Evolutionary conservation across 2,797 vertebrate genomes (phyloP).

Genomic region (Coendou prehensilis): DNA sequence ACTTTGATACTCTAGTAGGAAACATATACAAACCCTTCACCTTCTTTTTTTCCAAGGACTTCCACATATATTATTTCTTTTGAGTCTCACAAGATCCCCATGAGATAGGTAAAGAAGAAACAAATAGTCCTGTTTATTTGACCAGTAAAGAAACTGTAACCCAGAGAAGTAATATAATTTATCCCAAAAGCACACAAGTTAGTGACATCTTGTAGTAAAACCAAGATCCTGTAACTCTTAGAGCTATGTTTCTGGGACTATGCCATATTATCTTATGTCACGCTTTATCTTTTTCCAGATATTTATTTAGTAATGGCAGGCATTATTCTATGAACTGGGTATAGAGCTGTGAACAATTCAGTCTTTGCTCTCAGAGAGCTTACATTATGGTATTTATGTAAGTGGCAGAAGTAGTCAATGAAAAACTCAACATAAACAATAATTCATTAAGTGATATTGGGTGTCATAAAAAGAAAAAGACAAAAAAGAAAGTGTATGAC

Average conservation of each 20-base stretch:
- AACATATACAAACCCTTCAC: slow-evolving; percentile 24
- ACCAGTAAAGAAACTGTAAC: neutral
- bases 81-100: slow-evolving; percentile 21
- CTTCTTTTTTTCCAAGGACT: slow-evolving; percentile 43
- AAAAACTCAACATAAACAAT: slow-evolving; percentile 50
- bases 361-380: slow-evolving; percentile 29
- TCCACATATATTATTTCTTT: slow-evolving; percentile 48
- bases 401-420: neutral
- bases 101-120: slow-evolving; percentile 42
- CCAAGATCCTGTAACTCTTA: slow-evolving; percentile 16
- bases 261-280: neutral
- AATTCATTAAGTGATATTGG: slow-evolving; percentile 13
- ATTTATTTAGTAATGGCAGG: slow-evolving; percentile 45
- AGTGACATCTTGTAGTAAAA: slow-evolving; percentile 29
- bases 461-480: neutral
- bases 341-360: neutral
- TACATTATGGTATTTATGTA: neutral
- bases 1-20: slow-evolving; percentile 23
- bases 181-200: slow-evolving; percentile 22
- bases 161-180: slow-evolving; percentile 11
- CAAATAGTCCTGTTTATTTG: slow-evolving; percentile 1
- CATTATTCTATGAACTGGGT: slow-evolving; percentile 35
- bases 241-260: neutral
- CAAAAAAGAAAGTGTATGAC: neutral
- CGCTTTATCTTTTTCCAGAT: slow-evolving; percentile 31